Base-by-base conservation (phyloP, 2,888 invertebrate species). In the Drosophila crucigera region DNA sequence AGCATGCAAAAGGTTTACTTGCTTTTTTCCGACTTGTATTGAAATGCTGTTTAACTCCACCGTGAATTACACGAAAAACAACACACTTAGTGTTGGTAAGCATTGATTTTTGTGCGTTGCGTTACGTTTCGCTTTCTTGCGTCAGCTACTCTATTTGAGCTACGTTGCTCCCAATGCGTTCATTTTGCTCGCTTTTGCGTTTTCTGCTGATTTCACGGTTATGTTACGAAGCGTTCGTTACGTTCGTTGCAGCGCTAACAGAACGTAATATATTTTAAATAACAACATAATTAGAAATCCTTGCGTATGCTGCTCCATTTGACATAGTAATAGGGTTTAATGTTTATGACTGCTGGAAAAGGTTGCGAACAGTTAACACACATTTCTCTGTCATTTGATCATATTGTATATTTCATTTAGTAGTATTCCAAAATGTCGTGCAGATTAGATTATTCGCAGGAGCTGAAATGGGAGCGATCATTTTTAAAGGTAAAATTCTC, bases 21-120 rank as follows among this genome's bases (percentile, higher is more conserved):
- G 55, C 49, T 55, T 74, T 67, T 71, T 68, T 69, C 50, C 66
- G 55, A 62, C 67, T 80, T 78, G 63, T 80, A 61, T 68, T 81
- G 66, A 64, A 77, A 81, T 69, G 68, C 70, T 71, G 71, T 79
- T 82, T 68, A 75, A 75, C 75, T 82, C 75, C 76, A 78, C 82
- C 64, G 59, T 68, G 65, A 78, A 73, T 67, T 73, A 43, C 68
- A 69, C 66, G 60, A 77, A 77, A 77, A 77, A 77, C 77, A 77
- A 77, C 76, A 76, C 58, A 68, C 19, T 28, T 28, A 77, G 76
- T 70, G 76, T 60, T 76, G 65, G 28, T 19, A 61, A 76, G 11
- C 43, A 43, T 25, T 25, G 28, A 1, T 28, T 43, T 43, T 35
- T 2, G 47, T 7, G 22, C 33, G 5, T 54, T 2, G 19, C 52